Evolutionary conservation across 2,888 invertebrate genomes (phyloP).

Genomic region (Aromia moschata): DNA sequence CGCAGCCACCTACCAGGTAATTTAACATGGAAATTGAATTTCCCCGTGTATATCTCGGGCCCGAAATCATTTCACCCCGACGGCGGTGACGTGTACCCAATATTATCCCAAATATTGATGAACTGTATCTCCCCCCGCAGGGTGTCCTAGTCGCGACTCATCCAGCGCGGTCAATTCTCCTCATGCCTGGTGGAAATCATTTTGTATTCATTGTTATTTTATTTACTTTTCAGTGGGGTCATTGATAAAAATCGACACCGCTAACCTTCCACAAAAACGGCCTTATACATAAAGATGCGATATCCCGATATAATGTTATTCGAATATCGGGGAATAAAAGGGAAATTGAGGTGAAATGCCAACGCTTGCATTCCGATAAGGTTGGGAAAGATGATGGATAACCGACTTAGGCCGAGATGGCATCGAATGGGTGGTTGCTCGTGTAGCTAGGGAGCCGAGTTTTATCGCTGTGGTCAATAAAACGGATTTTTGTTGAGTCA

Average conservation of each 20-base stretch:
- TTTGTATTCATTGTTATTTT: constrained; percentile 39
- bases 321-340: constrained; percentile 36
- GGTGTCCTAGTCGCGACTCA: background rate
- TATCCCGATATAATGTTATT: constrained; percentile 34
- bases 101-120: constrained; percentile 16
- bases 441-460: no score
- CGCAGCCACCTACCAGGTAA: background rate
- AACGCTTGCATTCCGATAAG: constrained; percentile 32
- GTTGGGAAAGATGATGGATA: constrained; percentile 25
- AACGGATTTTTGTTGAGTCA: no score
- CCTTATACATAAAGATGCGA: constrained; percentile 34
- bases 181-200: constrained; percentile 32
- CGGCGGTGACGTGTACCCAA: constrained; percentile 10
- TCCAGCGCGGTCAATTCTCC: background rate
- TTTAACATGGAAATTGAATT: background rate
- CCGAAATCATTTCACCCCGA: background rate
- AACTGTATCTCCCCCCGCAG: constrained; percentile 6
- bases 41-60: background rate
- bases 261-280: constrained; percentile 31
- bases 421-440: no score
- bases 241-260: constrained; percentile 37
- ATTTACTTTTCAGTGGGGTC: constrained; percentile 30
- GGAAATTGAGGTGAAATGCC: constrained; percentile 36
- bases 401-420: no score
- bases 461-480: no score